phyloP scores from a whole-genome alignment of 2,113 vertebrate species.

The Gobius niger region DNA sequence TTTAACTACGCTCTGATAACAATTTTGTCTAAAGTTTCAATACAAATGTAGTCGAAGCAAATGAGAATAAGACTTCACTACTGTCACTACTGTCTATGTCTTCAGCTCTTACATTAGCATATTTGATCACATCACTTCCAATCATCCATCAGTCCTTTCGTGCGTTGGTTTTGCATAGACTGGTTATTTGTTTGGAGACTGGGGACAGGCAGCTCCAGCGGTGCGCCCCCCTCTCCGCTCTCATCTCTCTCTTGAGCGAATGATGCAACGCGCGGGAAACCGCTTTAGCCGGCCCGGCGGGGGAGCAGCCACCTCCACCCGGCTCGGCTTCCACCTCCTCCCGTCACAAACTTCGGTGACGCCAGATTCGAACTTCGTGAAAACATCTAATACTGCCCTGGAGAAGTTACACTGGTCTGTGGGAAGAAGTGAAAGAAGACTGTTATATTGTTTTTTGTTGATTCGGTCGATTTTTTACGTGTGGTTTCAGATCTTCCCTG shows the following conservation, averaged over 20 bases:
- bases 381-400: too few species aligned
- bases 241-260: slow-evolving; percentile 23
- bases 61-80: too few species aligned
- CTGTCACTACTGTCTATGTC: too few species aligned
- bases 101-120: too few species aligned
- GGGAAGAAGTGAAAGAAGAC: too few species aligned
- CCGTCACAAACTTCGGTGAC: slow-evolving; percentile 9
- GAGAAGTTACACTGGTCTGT: neutral
- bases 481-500: slow-evolving; percentile 84
- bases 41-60: too few species aligned
- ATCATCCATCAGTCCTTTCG: too few species aligned
- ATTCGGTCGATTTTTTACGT: slow-evolving; percentile 12
- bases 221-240: neutral
- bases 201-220: neutral
- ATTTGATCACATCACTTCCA: too few species aligned
- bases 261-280: slow-evolving; percentile 69
- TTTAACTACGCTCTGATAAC: too few species aligned
- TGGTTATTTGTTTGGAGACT: neutral
- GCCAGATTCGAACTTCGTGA: too few species aligned
- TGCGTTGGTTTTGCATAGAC: too few species aligned
- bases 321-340: slow-evolving; percentile 34
- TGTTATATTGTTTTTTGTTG: neutral
- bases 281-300: slow-evolving; percentile 10
- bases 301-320: slow-evolving; percentile 1
- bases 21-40: too few species aligned